Evolutionary conservation across 1,140 invertebrate genomes (phyloP).

Genomic region (Watersipora subatra): DNA sequence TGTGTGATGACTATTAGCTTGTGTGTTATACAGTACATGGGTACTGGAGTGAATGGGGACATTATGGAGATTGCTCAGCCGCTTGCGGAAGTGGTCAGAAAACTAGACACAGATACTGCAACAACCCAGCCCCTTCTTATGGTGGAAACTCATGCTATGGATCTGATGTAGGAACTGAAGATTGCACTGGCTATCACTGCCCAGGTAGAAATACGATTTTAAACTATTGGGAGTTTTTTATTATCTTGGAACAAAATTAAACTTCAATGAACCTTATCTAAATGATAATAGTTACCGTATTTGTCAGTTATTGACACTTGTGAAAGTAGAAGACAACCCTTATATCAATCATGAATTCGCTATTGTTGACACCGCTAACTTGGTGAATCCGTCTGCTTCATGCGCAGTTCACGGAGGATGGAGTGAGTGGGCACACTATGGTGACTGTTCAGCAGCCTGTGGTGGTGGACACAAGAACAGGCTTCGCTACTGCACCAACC

Average conservation of each 20-base stretch:
- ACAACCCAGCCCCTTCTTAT: conserved; percentile 42
- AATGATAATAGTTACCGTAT: no score
- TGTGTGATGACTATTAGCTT: no score
- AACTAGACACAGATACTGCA: conserved; percentile 49
- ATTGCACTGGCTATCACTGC: no score
- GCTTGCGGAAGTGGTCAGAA: conserved; percentile 52
- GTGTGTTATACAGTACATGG: conserved; percentile 50
- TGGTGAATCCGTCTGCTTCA: no score
- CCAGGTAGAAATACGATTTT: no score
- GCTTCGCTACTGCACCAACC: conserved; percentile 23
- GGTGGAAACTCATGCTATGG: conserved; percentile 27
- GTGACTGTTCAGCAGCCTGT: conserved; percentile 22
- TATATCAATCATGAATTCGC: no score
- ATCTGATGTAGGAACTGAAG: conserved; percentile 13
- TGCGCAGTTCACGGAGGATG: conserved; percentile 27
- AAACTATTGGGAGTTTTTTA: no score
- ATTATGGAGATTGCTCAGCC: conserved; percentile 52
- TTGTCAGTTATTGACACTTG: no score
- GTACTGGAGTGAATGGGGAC: conserved; percentile 50
- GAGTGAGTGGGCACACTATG: conserved; percentile 27
- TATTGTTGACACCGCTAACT: no score
- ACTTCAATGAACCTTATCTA: no score
- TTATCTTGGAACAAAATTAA: no score
- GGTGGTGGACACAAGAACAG: conserved; percentile 20
- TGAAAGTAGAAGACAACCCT: no score